These are phyloP conservation scores for Sturmia bella DNA, from an alignment of 2,888 invertebrate species.

Conservation along the genomic window DNA sequence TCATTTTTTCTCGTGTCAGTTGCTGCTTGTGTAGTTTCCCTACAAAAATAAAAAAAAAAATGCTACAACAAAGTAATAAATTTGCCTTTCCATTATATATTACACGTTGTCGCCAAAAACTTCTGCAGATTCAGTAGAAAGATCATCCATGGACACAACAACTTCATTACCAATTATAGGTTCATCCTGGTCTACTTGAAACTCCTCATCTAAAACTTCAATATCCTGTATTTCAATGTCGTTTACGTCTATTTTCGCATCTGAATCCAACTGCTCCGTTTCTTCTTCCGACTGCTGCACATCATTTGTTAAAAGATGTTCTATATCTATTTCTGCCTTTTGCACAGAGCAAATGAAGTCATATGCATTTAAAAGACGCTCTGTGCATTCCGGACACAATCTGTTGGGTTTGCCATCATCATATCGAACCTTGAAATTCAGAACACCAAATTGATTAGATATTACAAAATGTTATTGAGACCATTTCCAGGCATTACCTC, in stretches of 20 bases:
- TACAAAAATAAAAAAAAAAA: slow-evolving; percentile 27
- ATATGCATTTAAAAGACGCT: slow-evolving; percentile 76
- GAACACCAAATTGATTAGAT: background rate
- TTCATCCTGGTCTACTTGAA: slow-evolving; percentile 34
- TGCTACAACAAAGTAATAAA: background rate
- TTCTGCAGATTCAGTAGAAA: background rate
- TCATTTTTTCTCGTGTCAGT: slow-evolving; percentile 12
- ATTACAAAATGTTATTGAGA: too few relatives aligned
- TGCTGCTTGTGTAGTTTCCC: background rate
- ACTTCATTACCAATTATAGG: background rate
- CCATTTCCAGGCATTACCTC: slow-evolving; percentile 70
- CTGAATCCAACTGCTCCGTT: slow-evolving; percentile 47
- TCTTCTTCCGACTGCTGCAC: slow-evolving; percentile 14
- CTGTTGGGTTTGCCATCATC: slow-evolving; percentile 73
- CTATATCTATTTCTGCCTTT: slow-evolving; percentile 73
- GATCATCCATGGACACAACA: slow-evolving; percentile 23
- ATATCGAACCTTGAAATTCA: slow-evolving; percentile 70
- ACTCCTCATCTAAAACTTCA: slow-evolving; percentile 51
- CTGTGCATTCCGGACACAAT: slow-evolving; percentile 76
- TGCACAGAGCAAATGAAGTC: slow-evolving; percentile 76
- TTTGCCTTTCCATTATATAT: slow-evolving; percentile 1
- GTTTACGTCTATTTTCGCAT: slow-evolving; percentile 45
- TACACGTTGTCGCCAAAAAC: slow-evolving; percentile 31
- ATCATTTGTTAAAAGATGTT: slow-evolving; percentile 38
- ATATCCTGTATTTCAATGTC: slow-evolving; percentile 54